Conservation (phyloP, 1,140 invertebrate genomes). For the Drosophila neocordata region DNA sequence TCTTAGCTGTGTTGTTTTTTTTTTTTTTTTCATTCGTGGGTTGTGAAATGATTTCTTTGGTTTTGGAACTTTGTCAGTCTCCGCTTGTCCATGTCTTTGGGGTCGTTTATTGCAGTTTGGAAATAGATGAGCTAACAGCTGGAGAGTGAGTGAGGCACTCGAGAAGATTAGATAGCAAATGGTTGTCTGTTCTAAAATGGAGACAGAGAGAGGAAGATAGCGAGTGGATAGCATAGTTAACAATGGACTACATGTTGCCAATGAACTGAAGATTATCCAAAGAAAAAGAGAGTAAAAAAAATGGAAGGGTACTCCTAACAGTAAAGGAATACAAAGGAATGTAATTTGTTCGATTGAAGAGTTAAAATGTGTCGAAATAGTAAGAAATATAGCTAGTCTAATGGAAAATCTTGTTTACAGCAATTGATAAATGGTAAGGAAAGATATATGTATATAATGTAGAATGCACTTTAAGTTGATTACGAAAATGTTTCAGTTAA, state of each 20-base stretch:
- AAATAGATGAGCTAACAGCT: conserved; percentile 78
- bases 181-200: conserved; percentile 39
- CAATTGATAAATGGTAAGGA: background rate
- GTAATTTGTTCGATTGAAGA: conserved; percentile 51
- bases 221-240: background rate
- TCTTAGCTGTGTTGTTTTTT: no score
- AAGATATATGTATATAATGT: background rate
- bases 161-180: conserved; percentile 72
- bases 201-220: background rate
- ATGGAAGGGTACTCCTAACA: background rate
- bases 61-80: conserved; percentile 49
- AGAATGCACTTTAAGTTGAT: no score
- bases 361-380: conserved; percentile 27
- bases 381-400: conserved; percentile 5
- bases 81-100: conserved; percentile 3
- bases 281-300: conserved; percentile 7
- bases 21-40: conserved; percentile 14
- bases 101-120: conserved; percentile 68
- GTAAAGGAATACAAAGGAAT: conserved; percentile 40
- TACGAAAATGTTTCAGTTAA: no score
- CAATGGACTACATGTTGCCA: conserved; percentile 36
- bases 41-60: conserved; percentile 38
- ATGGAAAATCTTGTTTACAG: background rate
- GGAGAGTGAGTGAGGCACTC: conserved; percentile 73
- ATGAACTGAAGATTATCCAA: conserved; percentile 49